Conservation (phyloP, 2,888 invertebrate genomes). For the Bombyx huttoni region DNA sequence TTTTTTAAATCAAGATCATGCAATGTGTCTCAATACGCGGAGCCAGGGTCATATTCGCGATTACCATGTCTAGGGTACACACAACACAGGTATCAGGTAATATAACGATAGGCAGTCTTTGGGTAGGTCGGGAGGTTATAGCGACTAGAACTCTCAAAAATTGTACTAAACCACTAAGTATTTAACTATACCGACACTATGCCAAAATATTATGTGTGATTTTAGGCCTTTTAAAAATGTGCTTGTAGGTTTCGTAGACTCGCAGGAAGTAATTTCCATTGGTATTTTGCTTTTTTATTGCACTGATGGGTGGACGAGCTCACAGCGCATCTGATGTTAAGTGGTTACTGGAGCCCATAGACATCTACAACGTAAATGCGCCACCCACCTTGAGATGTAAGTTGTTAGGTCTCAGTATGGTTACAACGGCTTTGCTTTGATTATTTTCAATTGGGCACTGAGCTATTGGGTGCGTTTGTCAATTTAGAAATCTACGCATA, state of each 20-base stretch:
- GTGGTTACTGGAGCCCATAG: too few relatives aligned
- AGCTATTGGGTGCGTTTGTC: background rate
- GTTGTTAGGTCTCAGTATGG: too few relatives aligned
- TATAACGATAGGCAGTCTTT: constrained; percentile 70
- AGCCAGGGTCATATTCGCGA: constrained; percentile 39
- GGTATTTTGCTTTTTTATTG: too few relatives aligned
- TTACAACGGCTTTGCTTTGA: too few relatives aligned
- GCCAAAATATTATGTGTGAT: constrained; percentile 19
- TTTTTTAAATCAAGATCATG: constrained; percentile 21
- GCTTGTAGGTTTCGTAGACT: background rate
- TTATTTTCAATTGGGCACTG: too few relatives aligned
- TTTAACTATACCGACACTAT: constrained; percentile 39
- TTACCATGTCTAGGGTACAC: constrained; percentile 46
- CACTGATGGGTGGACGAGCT: too few relatives aligned
- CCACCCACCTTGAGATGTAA: too few relatives aligned
- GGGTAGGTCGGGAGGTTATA: constrained; percentile 72
- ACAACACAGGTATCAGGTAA: constrained; percentile 54
- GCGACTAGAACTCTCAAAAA: constrained; percentile 49
- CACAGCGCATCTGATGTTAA: too few relatives aligned
- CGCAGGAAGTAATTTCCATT: too few relatives aligned
- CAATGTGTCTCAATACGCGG: constrained; percentile 44
- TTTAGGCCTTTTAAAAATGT: constrained; percentile 16
- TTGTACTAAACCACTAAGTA: constrained; percentile 38
- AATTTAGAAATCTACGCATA: constrained; percentile 1
- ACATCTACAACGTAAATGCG: too few relatives aligned